These are phyloP conservation scores for Cyanoliseus patagonus DNA, from an alignment of 2,113 vertebrate genomes.

Conservation along the genomic window DNA sequence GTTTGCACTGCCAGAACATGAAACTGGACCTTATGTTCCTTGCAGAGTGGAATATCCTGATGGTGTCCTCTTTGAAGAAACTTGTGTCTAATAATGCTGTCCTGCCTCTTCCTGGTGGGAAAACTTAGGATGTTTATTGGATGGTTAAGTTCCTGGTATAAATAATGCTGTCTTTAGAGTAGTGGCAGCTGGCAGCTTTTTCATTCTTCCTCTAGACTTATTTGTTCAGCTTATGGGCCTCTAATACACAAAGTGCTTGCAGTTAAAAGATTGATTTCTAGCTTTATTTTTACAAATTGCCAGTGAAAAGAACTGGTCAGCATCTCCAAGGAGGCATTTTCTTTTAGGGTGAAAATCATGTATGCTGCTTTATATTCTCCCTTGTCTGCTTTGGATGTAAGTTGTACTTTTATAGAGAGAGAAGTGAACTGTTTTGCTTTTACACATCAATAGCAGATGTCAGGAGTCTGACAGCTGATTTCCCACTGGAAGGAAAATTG, in stretches of 20 bases:
- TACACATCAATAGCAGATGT: not conserved
- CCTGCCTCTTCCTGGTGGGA: not conserved
- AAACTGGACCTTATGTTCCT: not conserved
- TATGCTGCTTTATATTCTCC: not conserved
- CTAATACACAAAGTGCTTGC: not conserved
- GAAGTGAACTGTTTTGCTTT: not conserved
- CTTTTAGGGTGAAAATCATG: not conserved
- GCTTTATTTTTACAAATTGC: not conserved
- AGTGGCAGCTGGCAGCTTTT: not conserved
- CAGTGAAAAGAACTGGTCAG: not conserved
- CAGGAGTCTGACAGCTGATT: slow-evolving; percentile 23
- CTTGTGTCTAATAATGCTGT: not conserved
- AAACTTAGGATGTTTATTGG: not conserved
- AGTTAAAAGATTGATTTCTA: slow-evolving; percentile 1
- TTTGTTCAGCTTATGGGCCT: not conserved
- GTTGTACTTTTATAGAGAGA: not conserved
- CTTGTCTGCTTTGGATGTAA: not conserved
- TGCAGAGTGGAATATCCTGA: not conserved
- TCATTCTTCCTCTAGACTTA: not conserved
- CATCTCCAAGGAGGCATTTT: not conserved
- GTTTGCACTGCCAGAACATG: not conserved
- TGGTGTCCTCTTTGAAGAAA: not conserved
- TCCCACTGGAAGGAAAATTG: slow-evolving; percentile 8
- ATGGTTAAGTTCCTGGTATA: not conserved
- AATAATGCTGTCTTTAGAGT: not conserved